phyloP scores from a whole-genome alignment of 2,113 vertebrate species.

The Plectropomus leopardus region DNA sequence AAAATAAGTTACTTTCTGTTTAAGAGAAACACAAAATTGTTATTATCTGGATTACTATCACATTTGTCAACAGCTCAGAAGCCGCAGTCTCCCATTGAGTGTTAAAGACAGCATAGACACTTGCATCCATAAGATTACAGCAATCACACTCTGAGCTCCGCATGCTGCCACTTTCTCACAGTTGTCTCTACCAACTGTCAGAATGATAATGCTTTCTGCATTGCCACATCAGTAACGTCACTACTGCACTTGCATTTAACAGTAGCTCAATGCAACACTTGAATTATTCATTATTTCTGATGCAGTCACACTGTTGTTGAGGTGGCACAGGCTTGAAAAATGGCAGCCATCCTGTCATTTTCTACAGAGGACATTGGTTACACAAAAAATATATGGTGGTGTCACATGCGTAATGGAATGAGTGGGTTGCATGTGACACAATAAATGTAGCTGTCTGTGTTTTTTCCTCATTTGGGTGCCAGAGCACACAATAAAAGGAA shows the following conservation, averaged over 20 bases:
- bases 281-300: no score
- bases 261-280: no score
- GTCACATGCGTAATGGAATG: no score
- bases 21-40: not conserved
- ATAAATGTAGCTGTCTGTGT: not conserved
- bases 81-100: not conserved
- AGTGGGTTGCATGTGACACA: not conserved
- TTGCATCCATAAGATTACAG: conserved; percentile 9
- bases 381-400: no score
- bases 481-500: not conserved
- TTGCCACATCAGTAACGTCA: not conserved
- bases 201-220: not conserved
- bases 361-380: no score
- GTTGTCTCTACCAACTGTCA: conserved; percentile 18
- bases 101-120: not conserved
- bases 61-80: not conserved
- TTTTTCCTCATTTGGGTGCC: conserved; percentile 40
- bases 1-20: not conserved
- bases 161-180: conserved; percentile 5
- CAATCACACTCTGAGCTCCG: conserved; percentile 20
- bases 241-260: no score
- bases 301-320: no score
- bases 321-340: no score
- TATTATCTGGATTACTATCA: not conserved
- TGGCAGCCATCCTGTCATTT: no score